Conservation (phyloP, 2,113 vertebrate species). For the Baryphthengus martii region DNA sequence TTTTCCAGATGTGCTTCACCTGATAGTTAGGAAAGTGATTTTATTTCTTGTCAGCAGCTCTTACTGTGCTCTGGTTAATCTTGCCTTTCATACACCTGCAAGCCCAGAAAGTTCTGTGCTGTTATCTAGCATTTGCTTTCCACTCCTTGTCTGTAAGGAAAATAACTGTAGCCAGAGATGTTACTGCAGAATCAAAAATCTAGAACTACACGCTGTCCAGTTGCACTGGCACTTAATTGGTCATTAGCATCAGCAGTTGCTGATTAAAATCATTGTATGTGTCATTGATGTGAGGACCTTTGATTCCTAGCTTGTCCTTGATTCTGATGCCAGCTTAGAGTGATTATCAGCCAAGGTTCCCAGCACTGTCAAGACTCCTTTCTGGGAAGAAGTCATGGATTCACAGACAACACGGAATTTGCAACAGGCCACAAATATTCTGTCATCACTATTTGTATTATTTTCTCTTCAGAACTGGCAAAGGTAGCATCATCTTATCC, state of each 20-base stretch:
- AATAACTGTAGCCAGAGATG: neutral
- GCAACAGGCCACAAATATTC: neutral
- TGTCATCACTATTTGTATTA: neutral
- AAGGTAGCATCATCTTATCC: neutral
- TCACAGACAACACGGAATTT: neutral
- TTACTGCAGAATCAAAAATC: neutral
- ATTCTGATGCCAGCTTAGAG: neutral
- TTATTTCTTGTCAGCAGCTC: neutral
- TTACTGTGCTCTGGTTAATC: neutral
- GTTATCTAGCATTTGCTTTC: neutral
- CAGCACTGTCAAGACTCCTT: neutral
- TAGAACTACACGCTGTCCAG: accelerated
- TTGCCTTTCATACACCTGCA: neutral
- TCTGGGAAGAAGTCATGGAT: neutral
- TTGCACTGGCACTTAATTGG: neutral
- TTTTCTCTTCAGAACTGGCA: neutral
- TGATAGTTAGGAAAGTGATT: neutral
- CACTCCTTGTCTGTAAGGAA: neutral
- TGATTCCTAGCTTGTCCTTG: neutral
- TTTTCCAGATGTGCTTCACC: neutral
- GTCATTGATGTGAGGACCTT: neutral
- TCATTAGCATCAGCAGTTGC: neutral
- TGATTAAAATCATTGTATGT: neutral
- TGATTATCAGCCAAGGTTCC: neutral
- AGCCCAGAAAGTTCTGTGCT: neutral